phyloP scores from a whole-genome alignment of 2,797 vertebrate genomes.

The Brotula barbata region DNA sequence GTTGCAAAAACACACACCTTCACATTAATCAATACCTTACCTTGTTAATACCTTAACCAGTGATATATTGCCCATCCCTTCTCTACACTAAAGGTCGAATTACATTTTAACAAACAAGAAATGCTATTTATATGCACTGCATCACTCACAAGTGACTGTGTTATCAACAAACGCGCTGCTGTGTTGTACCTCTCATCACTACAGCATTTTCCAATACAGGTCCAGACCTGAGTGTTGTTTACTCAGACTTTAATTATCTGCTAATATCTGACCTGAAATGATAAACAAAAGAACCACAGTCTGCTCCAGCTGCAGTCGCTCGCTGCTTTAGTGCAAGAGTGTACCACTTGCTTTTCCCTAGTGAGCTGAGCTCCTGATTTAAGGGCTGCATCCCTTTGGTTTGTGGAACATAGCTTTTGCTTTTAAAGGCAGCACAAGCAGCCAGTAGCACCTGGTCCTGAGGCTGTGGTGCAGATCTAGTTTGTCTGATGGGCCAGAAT shows the following conservation, averaged over 20 bases:
- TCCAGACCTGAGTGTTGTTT: constrained; percentile 5
- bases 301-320: constrained; percentile 13
- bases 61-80: constrained; percentile 35
- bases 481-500: constrained; percentile 3
- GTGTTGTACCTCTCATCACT: constrained; percentile 27
- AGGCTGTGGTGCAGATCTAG: constrained; percentile 23
- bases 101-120: constrained; percentile 28
- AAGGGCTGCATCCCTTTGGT: constrained; percentile 27
- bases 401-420: constrained; percentile 5
- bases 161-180: constrained; percentile 16
- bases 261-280: constrained; percentile 5
- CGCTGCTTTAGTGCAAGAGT: constrained; percentile 19
- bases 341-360: constrained; percentile 12
- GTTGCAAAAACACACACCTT: too few relatives aligned
- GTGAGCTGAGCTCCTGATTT: constrained; percentile 41
- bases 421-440: constrained; percentile 25
- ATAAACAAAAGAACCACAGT: background rate
- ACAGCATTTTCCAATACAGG: constrained; percentile 1
- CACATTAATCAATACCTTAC: too few relatives aligned
- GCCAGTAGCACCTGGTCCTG: constrained; percentile 27
- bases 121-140: constrained; percentile 55
- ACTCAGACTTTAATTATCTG: background rate
- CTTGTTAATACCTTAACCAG: too few relatives aligned
- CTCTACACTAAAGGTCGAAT: constrained; percentile 48
- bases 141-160: constrained; percentile 46